phyloP scores from a whole-genome alignment of 2,888 invertebrate species.

The Drosophila anomelani region DNA sequence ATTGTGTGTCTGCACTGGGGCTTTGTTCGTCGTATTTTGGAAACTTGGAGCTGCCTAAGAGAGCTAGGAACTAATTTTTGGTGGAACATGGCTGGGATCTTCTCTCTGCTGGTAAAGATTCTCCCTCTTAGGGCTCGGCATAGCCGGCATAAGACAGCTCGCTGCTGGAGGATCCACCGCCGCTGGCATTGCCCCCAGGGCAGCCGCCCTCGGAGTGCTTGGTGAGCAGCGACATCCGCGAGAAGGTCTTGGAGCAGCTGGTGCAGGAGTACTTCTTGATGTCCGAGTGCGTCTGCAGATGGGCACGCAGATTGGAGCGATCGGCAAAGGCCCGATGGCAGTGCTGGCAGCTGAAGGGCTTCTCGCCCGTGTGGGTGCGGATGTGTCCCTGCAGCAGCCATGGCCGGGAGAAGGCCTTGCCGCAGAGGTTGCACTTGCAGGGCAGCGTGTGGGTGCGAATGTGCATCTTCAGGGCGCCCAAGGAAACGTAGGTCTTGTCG shows the following conservation, averaged over 20 bases:
- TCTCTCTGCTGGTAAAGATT: constrained; percentile 28
- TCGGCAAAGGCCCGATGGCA: constrained; percentile 99
- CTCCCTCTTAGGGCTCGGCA: constrained; percentile 67
- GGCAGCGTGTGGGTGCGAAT: constrained; percentile 98
- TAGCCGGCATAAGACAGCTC: constrained; percentile 71
- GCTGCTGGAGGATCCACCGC: constrained; percentile 37
- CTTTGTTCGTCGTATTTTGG: constrained; percentile 23
- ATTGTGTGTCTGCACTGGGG: constrained; percentile 36
- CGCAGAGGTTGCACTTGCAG: constrained; percentile 98
- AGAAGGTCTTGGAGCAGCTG: constrained; percentile 97
- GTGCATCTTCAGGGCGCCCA: constrained; percentile 99
- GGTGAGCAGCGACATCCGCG: constrained; percentile 96
- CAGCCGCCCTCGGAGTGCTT: constrained; percentile 98
- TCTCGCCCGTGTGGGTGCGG: constrained; percentile 98
- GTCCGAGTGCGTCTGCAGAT: constrained; percentile 98
- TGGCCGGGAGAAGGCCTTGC: constrained; percentile 98
- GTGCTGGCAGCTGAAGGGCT: constrained; percentile 97
- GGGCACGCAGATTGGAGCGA: constrained; percentile 97
- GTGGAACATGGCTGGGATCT: constrained; percentile 80
- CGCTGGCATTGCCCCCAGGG: constrained; percentile 85
- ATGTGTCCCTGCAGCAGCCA: constrained; percentile 99
- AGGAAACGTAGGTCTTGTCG: constrained; percentile 97
- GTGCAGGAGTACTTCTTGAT: constrained; percentile 98
- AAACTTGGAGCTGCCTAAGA: constrained; percentile 60
- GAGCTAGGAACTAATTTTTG: constrained; percentile 85